These are phyloP conservation scores for Redunca redunca DNA, from an alignment of 2,113 vertebrate genomes.

Conservation along the genomic window DNA sequence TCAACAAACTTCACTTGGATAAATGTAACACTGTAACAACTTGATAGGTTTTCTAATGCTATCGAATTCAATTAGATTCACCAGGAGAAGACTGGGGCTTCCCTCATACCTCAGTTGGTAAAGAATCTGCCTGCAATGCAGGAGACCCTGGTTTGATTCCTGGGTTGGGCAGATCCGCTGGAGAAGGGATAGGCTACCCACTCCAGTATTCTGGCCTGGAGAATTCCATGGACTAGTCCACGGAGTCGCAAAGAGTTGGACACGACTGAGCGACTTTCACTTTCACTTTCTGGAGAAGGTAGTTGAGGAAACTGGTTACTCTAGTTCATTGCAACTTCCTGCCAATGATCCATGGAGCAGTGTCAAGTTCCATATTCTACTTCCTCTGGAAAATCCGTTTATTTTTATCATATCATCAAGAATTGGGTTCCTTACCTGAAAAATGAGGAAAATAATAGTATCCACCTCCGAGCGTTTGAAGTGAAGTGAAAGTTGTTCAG, in stretches of 20 bases:
- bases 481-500: not conserved
- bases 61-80: not conserved
- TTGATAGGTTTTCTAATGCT: not conserved
- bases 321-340: not conserved
- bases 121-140: not conserved
- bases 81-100: not conserved
- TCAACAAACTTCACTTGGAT: not conserved
- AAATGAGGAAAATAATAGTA: not conserved
- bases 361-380: not conserved
- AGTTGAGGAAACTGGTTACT: not conserved
- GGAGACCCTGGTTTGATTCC: not conserved
- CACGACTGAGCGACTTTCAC: not conserved
- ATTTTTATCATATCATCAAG: not conserved
- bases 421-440: not conserved
- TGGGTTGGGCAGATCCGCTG: not conserved
- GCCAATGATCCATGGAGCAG: not conserved
- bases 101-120: not conserved
- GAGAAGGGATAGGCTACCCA: not conserved
- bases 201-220: not conserved
- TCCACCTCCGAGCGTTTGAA: not conserved
- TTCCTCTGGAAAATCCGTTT: not conserved
- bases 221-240: not conserved
- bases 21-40: not conserved
- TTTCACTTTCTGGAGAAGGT: not conserved
- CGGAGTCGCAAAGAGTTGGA: not conserved